Evolutionary conservation across 1,140 invertebrate genomes (phyloP).

Genomic region (Zaprionus davidi): DNA sequence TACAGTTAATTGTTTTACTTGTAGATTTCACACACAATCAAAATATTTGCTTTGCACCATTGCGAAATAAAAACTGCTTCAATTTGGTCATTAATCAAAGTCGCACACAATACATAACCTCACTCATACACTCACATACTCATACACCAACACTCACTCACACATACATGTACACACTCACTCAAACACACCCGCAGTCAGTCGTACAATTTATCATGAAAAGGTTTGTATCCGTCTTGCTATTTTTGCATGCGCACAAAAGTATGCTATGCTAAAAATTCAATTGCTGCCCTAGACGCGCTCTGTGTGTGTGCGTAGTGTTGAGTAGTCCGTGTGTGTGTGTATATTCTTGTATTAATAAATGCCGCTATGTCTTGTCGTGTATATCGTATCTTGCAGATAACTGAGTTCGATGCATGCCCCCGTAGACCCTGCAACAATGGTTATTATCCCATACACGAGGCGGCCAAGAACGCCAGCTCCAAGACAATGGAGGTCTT

Average conservation of each 20-base stretch:
- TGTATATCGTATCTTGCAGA: slow-evolving; percentile 85
- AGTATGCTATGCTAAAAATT: slow-evolving; percentile 51
- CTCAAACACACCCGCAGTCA: slow-evolving; percentile 12
- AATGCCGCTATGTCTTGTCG: slow-evolving; percentile 41
- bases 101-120: slow-evolving; percentile 2
- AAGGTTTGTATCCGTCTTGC: slow-evolving; percentile 62
- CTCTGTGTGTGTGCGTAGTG: slow-evolving; percentile 22
- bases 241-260: slow-evolving; percentile 56
- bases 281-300: slow-evolving; percentile 1
- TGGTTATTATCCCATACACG: slow-evolving; percentile 95
- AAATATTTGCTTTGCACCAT: slow-evolving; percentile 32
- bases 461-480: slow-evolving; percentile 94
- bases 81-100: slow-evolving; percentile 65
- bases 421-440: slow-evolving; percentile 91
- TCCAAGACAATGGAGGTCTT: slow-evolving; percentile 92
- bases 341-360: slow-evolving; percentile 15
- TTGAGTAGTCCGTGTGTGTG: slow-evolving; percentile 15
- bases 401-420: slow-evolving; percentile 89
- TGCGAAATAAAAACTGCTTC: slow-evolving; percentile 20
- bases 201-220: slow-evolving; percentile 60
- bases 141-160: slow-evolving; percentile 17
- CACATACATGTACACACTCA: slow-evolving; percentile 11
- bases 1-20: slow-evolving; percentile 50
- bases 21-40: slow-evolving; percentile 18
- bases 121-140: background rate